phyloP scores from a whole-genome alignment of 2,888 invertebrate species.

The Iphiclides podalirius region DNA sequence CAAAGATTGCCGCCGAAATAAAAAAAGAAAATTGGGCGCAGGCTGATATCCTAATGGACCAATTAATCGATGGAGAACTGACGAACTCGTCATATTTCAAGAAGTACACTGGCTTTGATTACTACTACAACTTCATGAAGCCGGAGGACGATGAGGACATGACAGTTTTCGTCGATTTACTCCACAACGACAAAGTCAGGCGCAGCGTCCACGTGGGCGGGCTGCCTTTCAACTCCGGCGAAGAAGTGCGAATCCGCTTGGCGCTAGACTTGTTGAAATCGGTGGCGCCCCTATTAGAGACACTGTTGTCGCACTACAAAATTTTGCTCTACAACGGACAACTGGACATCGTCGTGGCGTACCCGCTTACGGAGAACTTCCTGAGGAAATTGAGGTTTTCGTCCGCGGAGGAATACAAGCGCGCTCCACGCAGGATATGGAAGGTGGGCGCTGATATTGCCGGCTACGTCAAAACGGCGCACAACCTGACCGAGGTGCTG shows the following conservation, averaged over 20 bases:
- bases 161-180: slow-evolving; percentile 49
- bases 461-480: slow-evolving; percentile 86
- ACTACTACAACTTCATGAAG: slow-evolving; percentile 86
- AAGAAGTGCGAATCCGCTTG: slow-evolving; percentile 71
- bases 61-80: slow-evolving; percentile 76
- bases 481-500: slow-evolving; percentile 85
- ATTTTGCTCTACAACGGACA: slow-evolving; percentile 84
- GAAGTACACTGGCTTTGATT: slow-evolving; percentile 86
- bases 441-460: slow-evolving; percentile 82
- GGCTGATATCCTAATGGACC: slow-evolving; percentile 85
- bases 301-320: slow-evolving; percentile 68
- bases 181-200: slow-evolving; percentile 62
- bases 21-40: slow-evolving; percentile 79
- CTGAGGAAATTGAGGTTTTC: slow-evolving; percentile 84
- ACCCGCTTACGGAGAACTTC: slow-evolving; percentile 81
- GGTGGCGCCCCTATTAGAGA: slow-evolving; percentile 66
- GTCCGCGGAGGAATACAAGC: slow-evolving; percentile 81
- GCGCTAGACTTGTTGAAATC: slow-evolving; percentile 80
- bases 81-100: slow-evolving; percentile 74
- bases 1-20: slow-evolving; percentile 79
- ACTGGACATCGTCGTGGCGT: slow-evolving; percentile 83
- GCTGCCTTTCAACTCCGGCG: slow-evolving; percentile 68
- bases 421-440: slow-evolving; percentile 83
- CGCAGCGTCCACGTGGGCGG: slow-evolving; percentile 82
- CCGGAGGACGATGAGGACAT: slow-evolving; percentile 64